These are phyloP conservation scores for Orchesella cincta DNA, from an alignment of 1,140 invertebrate genomes.

Conservation along the genomic window DNA sequence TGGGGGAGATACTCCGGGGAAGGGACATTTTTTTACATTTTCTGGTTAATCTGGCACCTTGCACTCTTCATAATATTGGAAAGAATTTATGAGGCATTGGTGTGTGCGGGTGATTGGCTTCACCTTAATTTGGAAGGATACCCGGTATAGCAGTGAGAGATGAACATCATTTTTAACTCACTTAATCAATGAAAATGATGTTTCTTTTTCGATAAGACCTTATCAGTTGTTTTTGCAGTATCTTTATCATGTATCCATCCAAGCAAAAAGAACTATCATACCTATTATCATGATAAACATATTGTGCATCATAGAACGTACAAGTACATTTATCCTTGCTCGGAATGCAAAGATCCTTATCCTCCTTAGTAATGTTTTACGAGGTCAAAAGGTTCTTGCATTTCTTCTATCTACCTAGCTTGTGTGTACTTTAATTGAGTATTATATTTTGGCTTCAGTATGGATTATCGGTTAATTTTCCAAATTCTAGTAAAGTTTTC, in stretches of 20 bases:
- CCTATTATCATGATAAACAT: too few relatives aligned
- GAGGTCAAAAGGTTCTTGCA: too few relatives aligned
- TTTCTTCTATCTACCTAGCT: too few relatives aligned
- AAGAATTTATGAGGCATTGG: not conserved
- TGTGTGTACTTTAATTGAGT: too few relatives aligned
- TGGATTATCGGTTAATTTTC: too few relatives aligned
- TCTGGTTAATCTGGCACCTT: not conserved
- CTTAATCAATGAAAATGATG: not conserved
- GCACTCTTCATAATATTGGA: not conserved
- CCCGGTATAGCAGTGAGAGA: not conserved
- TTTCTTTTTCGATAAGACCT: not conserved
- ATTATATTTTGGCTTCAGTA: too few relatives aligned
- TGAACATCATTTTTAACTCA: not conserved
- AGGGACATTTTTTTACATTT: not conserved
- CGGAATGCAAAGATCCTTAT: too few relatives aligned
- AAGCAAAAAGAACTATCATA: too few relatives aligned
- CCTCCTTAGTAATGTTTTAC: too few relatives aligned
- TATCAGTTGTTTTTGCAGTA: not conserved
- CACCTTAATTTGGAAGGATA: constrained; percentile 5
- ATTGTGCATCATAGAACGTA: too few relatives aligned
- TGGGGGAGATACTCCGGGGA: not conserved
- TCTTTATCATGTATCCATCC: not conserved
- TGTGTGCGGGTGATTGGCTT: not conserved
- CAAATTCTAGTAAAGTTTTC: too few relatives aligned
- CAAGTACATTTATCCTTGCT: too few relatives aligned